phyloP scores from a whole-genome alignment of 2,797 vertebrate species.

The Euphonia xanthogaster region DNA sequence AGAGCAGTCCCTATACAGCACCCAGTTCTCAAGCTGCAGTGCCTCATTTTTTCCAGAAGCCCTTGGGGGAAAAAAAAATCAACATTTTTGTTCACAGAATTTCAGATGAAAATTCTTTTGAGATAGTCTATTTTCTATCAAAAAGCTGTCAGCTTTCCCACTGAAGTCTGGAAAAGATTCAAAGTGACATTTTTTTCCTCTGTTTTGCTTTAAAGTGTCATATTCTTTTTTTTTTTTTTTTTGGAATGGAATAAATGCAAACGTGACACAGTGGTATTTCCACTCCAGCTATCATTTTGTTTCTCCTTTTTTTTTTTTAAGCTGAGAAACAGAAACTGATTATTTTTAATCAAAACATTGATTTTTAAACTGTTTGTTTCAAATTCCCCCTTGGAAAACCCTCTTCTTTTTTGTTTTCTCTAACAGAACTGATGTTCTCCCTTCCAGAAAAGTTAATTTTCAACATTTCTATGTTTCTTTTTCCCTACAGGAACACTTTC shows the following conservation, averaged over 20 bases:
- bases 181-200: conserved; percentile 14
- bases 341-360: conserved; percentile 12
- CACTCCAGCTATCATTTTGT: conserved; percentile 12
- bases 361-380: conserved; percentile 21
- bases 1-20: neutral
- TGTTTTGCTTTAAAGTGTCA: neutral
- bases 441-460: neutral
- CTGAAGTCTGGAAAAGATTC: conserved; percentile 32
- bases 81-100: neutral
- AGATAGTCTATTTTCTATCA: conserved; percentile 18
- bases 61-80: neutral
- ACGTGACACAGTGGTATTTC: neutral
- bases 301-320: neutral
- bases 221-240: neutral
- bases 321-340: neutral
- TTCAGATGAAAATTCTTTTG: conserved; percentile 14
- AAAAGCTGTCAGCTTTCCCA: conserved; percentile 40
- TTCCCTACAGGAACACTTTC: neutral
- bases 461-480: neutral
- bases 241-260: neutral
- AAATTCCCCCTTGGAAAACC: neutral
- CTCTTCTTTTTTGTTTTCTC: too few species aligned
- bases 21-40: neutral
- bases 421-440: neutral
- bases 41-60: neutral